Percentiles rank a stretch among this genome's conserved stretches.
Evolutionary conservation across 2,888 invertebrate genomes (phyloP).

Genomic region (Cerceris rybyensis): DNA sequence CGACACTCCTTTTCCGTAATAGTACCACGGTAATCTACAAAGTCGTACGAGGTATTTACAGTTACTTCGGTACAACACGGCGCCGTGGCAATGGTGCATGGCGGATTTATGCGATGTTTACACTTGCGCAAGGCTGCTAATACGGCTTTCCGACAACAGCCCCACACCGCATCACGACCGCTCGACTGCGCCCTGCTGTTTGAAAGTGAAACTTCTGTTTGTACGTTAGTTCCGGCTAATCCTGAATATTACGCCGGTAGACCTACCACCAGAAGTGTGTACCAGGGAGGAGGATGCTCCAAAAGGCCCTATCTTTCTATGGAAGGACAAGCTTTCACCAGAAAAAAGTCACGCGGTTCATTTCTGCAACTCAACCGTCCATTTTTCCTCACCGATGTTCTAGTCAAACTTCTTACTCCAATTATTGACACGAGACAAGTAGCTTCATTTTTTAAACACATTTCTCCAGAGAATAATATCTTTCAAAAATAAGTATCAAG

Average conservation of each 20-base stretch:
- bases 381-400: no score
- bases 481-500: no score
- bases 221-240: conserved; percentile 78
- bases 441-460: no score
- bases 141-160: conserved; percentile 78
- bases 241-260: conserved; percentile 75
- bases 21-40: conserved; percentile 66
- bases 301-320: conserved; percentile 9
- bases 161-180: conserved; percentile 60
- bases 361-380: no score
- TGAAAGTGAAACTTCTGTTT: conserved; percentile 80
- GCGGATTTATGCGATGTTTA: conserved; percentile 79
- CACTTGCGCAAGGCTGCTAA: conserved; percentile 77
- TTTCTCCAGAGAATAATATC: no score
- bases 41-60: conserved; percentile 68
- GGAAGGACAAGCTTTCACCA: conserved; percentile 23
- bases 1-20: conserved; percentile 52
- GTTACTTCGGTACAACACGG: conserved; percentile 54
- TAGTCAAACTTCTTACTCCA: no score
- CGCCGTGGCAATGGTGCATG: conserved; percentile 53
- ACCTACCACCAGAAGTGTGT: conserved; percentile 29
- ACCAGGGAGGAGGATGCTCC: conserved; percentile 14
- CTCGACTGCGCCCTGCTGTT: conserved; percentile 71
- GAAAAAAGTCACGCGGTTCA: background rate
- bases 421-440: no score